Evolutionary conservation across 2,797 vertebrate genomes (phyloP), one percentile per base, ranked within the genome.

Genomic region (Anas flavirostris): DNA sequence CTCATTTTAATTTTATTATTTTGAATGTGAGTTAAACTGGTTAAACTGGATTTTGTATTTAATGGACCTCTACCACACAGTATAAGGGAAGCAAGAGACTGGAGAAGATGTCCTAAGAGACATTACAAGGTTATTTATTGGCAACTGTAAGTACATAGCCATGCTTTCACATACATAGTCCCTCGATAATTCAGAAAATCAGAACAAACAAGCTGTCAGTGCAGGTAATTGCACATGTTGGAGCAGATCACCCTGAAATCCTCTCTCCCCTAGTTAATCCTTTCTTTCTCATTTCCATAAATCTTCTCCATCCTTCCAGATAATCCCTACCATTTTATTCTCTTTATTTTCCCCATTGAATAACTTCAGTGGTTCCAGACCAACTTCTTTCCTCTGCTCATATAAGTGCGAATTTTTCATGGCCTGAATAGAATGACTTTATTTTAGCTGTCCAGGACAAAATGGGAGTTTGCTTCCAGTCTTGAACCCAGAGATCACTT

Each of bases 141-240:
- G 18, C 1, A 5, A 12, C n/a, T 82, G 29, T 82, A 84, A 82
- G 82, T 79, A 39, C 62, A 35, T 33, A 14, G 31, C 41, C 5
- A 5, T 41, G 62, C 43, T 66, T 86, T 93, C 83, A 78, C 26
- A 59, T 12, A 28, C 29, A 12, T 5, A 63, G 76, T 16, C 60
- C 44, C 64, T 35, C 68, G 28, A 67, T 89, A 91, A 87, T n/a
- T 41, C 25, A 62, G 82, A 81, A 91, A 96, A 81, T 82, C 39
- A 41, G 53, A 91, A 52, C 37, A 76, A 93, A 64, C 37, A 78
- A 85, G 53, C 75, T 79, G 56, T 69, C 43, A 55, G 68, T 46
- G 53, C n/a, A 67, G 56, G 72, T 91, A 77, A 50, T 80, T 67
- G 68, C 59, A 80, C 2, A 2, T 82, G 48, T 89, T 92, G 67